These are phyloP conservation scores for Ranitomeya variabilis DNA, from an alignment of 2,113 vertebrate species.

Conservation along the genomic window DNA sequence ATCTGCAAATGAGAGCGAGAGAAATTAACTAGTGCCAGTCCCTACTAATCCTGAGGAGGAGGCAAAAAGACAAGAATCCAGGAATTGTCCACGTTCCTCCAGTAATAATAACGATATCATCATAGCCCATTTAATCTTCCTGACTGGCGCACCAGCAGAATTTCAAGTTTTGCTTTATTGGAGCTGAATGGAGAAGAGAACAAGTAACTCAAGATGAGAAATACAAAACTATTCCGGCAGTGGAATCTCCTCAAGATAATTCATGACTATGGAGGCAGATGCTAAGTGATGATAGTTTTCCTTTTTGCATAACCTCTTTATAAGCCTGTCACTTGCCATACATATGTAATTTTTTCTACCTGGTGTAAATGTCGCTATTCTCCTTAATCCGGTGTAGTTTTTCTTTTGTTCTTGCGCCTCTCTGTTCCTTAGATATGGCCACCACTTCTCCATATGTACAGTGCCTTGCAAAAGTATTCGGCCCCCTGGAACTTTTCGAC, in stretches of 20 bases:
- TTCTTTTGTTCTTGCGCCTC: too few relatives aligned
- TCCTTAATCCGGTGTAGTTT: too few relatives aligned
- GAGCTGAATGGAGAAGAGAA: not conserved
- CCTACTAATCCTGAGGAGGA: not conserved
- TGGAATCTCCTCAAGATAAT: too few relatives aligned
- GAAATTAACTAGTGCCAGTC: not conserved
- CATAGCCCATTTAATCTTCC: not conserved
- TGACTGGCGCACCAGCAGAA: not conserved
- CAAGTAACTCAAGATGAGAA: not conserved
- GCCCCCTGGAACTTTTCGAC: too few relatives aligned
- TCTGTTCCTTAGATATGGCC: too few relatives aligned
- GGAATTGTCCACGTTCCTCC: not conserved
- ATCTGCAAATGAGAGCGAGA: conserved; percentile 2
- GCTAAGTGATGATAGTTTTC: not conserved
- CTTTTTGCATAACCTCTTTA: not conserved
- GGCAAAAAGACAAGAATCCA: not conserved
- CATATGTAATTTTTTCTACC: too few relatives aligned
- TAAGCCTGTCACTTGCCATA: too few relatives aligned
- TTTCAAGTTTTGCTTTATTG: not conserved
- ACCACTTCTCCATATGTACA: too few relatives aligned
- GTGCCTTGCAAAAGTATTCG: too few relatives aligned
- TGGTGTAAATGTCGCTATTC: too few relatives aligned
- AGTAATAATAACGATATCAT: not conserved
- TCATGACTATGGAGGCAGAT: not conserved
- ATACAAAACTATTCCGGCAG: not conserved